Percentiles rank a stretch among this genome's conserved stretches.
phyloP scores from a whole-genome alignment of 2,888 invertebrate species.

The Drosophila nr. medialis region DNA sequence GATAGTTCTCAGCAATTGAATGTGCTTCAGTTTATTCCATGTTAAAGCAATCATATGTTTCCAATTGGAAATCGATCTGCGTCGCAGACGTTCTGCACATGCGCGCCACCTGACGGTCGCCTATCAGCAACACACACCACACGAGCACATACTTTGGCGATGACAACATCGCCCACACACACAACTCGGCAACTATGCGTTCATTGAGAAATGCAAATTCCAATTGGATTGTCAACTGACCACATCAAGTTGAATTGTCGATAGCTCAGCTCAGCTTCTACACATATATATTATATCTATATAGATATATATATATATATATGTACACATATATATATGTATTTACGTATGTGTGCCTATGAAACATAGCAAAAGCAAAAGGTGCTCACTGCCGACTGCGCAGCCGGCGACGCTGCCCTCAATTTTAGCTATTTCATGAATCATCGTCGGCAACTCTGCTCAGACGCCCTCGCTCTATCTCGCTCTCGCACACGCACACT shows the following conservation, averaged over 20 bases:
- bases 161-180: constrained; percentile 66
- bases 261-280: constrained; percentile 33
- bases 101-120: constrained; percentile 42
- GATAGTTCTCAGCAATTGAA: background rate
- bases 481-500: constrained; percentile 4
- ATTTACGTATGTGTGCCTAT: constrained; percentile 14
- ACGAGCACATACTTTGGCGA: constrained; percentile 56
- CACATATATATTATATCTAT: constrained; percentile 3
- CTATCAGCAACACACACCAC: background rate
- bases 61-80: constrained; percentile 18
- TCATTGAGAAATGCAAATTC: constrained; percentile 48
- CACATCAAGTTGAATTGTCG: constrained; percentile 31
- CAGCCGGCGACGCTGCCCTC: constrained; percentile 45
- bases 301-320: constrained; percentile 1
- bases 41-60: background rate
- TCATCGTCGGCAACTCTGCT: constrained; percentile 37
- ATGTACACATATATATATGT: background rate
- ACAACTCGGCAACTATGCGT: constrained; percentile 13
- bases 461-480: constrained; percentile 7
- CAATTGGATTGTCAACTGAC: constrained; percentile 49
- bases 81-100: constrained; percentile 40
- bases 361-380: constrained; percentile 48
- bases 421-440: constrained; percentile 50
- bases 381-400: constrained; percentile 50
- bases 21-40: background rate